These are phyloP conservation scores for Marisa cornuarietis DNA, from an alignment of 1,140 invertebrate species.

Conservation along the genomic window DNA sequence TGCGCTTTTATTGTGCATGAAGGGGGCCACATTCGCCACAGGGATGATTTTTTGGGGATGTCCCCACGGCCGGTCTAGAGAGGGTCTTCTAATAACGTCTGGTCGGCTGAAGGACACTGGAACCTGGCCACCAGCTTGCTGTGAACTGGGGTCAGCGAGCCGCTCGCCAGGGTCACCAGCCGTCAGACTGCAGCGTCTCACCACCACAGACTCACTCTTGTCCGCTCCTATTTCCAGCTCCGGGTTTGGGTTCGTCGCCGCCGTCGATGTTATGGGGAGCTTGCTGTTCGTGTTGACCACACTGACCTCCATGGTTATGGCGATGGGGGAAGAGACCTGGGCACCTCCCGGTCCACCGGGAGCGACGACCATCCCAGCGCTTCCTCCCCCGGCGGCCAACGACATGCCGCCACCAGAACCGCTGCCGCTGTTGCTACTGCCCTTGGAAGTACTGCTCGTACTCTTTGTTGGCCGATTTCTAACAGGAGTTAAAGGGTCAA, in stretches of 20 bases:
- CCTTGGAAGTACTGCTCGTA: background rate
- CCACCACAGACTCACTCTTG: slow-evolving; percentile 5
- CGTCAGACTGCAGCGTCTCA: slow-evolving; percentile 16
- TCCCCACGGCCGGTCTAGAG: slow-evolving; percentile 34
- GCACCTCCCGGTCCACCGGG: too few species aligned
- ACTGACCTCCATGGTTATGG: background rate
- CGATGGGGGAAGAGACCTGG: background rate
- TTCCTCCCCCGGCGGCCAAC: too few species aligned
- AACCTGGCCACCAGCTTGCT: background rate
- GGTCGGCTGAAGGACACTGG: slow-evolving; percentile 9
- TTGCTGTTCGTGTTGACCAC: background rate
- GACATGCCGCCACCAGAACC: background rate
- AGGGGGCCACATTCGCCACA: slow-evolving; percentile 55
- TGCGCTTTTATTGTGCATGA: slow-evolving; percentile 43
- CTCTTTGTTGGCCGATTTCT: background rate
- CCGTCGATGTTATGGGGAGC: background rate
- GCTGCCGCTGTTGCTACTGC: background rate
- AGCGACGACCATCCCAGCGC: too few species aligned
- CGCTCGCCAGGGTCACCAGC: background rate
- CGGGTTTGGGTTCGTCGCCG: background rate
- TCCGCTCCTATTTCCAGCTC: slow-evolving; percentile 3
- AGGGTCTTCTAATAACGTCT: slow-evolving; percentile 31
- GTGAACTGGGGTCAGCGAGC: background rate
- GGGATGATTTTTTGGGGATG: slow-evolving; percentile 50
- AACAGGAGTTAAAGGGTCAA: slow-evolving; percentile 30